phyloP scores from a whole-genome alignment of 2,797 vertebrate genomes.

The Tadarida brasiliensis region DNA sequence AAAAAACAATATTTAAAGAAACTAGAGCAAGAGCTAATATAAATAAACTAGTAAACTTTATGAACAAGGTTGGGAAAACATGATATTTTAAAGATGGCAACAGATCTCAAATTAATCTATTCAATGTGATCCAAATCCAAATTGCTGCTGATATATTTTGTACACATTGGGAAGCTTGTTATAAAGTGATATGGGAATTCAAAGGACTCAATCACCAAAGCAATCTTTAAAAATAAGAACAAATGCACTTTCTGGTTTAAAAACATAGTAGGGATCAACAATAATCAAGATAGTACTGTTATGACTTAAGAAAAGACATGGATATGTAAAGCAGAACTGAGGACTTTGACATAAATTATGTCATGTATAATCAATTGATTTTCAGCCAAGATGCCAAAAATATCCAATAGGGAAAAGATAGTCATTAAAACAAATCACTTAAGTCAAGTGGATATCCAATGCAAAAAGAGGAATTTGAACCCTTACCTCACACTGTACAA shows the following conservation, averaged over 20 bases:
- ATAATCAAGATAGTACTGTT: neutral
- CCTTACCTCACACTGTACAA: neutral
- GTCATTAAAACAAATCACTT: neutral
- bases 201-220: neutral
- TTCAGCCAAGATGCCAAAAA: neutral
- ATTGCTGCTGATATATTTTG: neutral
- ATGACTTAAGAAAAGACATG: neutral
- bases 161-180: neutral
- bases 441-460: neutral
- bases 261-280: neutral
- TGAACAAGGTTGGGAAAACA: neutral
- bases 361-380: neutral
- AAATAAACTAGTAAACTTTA: neutral
- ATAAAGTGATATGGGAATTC: neutral
- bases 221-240: neutral
- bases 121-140: neutral
- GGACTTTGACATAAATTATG: neutral
- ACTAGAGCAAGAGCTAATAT: neutral
- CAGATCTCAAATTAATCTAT: neutral
- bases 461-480: neutral
- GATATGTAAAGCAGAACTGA: neutral
- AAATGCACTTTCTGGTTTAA: neutral
- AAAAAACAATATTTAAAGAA: neutral
- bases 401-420: neutral
- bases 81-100: neutral